A percentile compares a stretch with the other conserved stretches of the same genome.
phyloP scores from a whole-genome alignment of 2,888 invertebrate species.

The Nephrotoma appendiculata region DNA sequence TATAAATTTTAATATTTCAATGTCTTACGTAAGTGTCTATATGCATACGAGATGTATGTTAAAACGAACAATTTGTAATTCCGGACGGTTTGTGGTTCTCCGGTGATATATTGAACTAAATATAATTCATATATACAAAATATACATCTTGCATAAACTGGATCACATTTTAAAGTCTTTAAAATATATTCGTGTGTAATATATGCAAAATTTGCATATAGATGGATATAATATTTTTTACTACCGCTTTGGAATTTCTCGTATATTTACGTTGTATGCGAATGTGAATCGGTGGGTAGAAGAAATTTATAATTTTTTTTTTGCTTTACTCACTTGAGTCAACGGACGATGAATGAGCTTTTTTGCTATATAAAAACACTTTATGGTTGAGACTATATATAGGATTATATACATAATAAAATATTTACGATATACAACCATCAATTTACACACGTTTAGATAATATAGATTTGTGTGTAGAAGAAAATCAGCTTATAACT shows the following conservation, averaged over 20 bases:
- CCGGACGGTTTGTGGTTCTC: not conserved
- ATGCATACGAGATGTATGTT: not conserved
- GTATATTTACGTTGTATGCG: not conserved
- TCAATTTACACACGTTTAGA: not conserved
- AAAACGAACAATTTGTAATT: not conserved
- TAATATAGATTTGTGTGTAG: not conserved
- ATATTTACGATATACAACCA: not conserved
- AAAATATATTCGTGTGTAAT: not conserved
- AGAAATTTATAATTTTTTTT: not conserved
- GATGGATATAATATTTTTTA: not conserved
- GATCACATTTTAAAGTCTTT: not conserved
- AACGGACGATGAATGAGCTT: not conserved
- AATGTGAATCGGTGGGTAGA: not conserved
- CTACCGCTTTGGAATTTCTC: not conserved
- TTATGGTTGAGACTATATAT: not conserved
- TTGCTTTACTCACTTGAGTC: not conserved
- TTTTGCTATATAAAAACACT: not conserved
- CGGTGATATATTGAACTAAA: not conserved
- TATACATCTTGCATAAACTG: not conserved
- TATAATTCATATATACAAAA: not conserved
- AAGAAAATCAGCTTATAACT: not conserved
- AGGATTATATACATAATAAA: not conserved
- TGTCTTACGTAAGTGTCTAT: not conserved
- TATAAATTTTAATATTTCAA: not conserved
- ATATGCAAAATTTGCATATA: not conserved